Evolutionary conservation across 1,140 invertebrate species (phyloP).

Genomic region (Phocides pigmalion): DNA sequence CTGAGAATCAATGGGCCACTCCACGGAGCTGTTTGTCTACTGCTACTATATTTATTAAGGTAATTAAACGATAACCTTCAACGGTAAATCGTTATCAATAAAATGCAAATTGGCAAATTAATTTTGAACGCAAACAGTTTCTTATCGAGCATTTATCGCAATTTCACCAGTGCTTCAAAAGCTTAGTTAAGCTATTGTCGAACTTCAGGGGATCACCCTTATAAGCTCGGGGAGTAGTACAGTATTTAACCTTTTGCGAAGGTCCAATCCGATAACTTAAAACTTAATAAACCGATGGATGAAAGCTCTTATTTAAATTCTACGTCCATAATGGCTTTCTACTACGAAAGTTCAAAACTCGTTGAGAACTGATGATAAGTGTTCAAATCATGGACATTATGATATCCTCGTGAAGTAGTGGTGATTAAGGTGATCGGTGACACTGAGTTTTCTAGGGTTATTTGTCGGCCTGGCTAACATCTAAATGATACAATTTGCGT

Average conservation of each 20-base stretch:
- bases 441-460: no score
- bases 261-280: constrained; percentile 11
- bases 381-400: no score
- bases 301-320: neutral
- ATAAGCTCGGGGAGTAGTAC: constrained; percentile 12
- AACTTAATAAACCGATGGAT: neutral
- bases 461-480: no score
- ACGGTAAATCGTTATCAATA: neutral
- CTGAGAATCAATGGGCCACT: no score
- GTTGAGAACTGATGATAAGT: no score
- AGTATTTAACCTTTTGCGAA: constrained; percentile 13
- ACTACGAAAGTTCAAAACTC: neutral
- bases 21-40: no score
- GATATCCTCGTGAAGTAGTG: no score
- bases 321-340: neutral
- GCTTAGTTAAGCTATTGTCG: constrained; percentile 9
- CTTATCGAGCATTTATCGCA: constrained; percentile 7
- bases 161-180: constrained; percentile 1
- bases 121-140: neutral
- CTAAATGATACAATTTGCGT: no score
- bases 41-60: no score
- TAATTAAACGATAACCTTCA: no score
- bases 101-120: neutral
- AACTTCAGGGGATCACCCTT: constrained; percentile 11
- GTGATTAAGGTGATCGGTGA: no score